A percentile compares a stretch with the other conserved stretches of the same genome.
Conservation (phyloP, 2,797 vertebrate genomes). For the Urocyon cinereoargenteus region DNA sequence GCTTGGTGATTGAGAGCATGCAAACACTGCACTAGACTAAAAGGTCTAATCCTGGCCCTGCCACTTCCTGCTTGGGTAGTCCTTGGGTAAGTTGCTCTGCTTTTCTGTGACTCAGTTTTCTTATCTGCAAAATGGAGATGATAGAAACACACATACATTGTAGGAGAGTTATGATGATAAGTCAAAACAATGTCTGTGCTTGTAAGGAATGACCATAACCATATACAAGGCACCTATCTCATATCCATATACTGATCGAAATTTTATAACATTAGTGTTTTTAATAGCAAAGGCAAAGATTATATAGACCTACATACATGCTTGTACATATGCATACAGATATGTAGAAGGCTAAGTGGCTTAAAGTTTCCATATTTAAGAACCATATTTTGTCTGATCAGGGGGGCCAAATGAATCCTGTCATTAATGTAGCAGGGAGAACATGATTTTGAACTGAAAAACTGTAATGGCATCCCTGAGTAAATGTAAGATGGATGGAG, state of each 20-base stretch:
- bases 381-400: not conserved
- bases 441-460: not conserved
- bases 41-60: not conserved
- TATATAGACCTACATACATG: not conserved
- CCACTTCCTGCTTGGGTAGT: not conserved
- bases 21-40: not conserved
- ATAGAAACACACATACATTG: too few relatives aligned
- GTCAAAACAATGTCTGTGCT: not conserved
- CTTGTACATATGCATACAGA: not conserved
- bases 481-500: not conserved
- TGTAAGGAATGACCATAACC: not conserved
- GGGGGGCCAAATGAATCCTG: not conserved
- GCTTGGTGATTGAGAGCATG: not conserved
- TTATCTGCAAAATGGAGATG: not conserved
- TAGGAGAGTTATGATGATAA: not conserved
- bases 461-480: not conserved
- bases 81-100: not conserved
- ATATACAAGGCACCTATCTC: rapidly evolving
- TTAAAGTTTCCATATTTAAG: not conserved
- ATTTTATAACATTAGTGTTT: not conserved
- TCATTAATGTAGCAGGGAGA: not conserved
- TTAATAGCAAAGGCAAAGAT: conserved; percentile 7
- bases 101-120: conserved; percentile 22
- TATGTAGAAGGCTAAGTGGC: not conserved
- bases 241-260: not conserved